Evolutionary conservation across 2,113 vertebrate species (phyloP).

Genomic region (Uropsilus gracilis): DNA sequence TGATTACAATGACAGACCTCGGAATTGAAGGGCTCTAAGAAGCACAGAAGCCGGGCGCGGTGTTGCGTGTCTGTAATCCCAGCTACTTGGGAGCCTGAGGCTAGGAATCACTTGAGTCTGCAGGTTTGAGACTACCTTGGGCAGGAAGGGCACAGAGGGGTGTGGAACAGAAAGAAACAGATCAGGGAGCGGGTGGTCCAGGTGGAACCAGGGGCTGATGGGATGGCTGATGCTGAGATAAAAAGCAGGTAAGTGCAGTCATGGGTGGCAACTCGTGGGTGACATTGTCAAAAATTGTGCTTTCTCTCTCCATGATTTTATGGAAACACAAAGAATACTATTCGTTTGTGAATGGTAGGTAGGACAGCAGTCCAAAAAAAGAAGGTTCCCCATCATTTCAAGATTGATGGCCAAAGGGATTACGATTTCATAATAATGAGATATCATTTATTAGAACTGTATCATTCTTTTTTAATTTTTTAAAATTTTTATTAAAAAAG

Average conservation of each 20-base stretch:
- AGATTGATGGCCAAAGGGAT: not conserved
- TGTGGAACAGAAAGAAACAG: not conserved
- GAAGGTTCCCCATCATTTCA: constrained; percentile 11
- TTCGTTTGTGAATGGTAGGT: not conserved
- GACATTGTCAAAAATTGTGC: not conserved
- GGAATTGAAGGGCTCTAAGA: not conserved
- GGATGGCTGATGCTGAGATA: not conserved
- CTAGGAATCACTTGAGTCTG: no score
- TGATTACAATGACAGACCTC: not conserved
- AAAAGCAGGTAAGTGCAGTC: not conserved
- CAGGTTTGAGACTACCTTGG: no score
- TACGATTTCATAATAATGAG: not conserved
- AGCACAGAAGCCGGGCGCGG: no score
- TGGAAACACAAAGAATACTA: not conserved
- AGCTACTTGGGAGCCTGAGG: no score
- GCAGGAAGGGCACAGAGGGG: not conserved
- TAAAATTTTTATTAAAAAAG: no score
- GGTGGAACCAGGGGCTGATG: not conserved
- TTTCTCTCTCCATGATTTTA: constrained; percentile 25
- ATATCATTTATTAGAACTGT: not conserved
- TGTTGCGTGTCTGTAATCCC: no score
- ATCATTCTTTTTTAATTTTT: no score
- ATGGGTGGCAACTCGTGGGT: not conserved
- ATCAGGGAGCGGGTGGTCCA: not conserved
- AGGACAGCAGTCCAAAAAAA: not conserved